A percentile compares a stretch with the other conserved stretches of the same genome.
Evolutionary conservation across 2,797 vertebrate species (phyloP).

Genomic region (Ambastaia sidthimunki): DNA sequence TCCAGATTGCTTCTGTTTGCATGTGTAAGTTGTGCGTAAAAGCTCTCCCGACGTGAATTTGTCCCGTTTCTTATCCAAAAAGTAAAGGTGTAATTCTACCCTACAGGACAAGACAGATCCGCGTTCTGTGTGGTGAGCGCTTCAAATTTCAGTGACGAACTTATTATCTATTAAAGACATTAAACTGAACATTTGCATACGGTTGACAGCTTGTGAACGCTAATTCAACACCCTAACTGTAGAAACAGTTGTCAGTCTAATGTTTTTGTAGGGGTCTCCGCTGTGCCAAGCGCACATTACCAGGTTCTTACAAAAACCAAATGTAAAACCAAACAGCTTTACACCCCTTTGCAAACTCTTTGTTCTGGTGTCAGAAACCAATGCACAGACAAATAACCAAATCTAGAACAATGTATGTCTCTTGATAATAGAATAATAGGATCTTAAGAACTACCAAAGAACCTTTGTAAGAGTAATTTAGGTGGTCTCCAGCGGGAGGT

Average conservation of each 20-base stretch:
- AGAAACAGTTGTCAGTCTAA: constrained; percentile 1
- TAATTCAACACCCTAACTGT: neutral
- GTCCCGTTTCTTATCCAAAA: constrained; percentile 32
- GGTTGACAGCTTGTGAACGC: constrained; percentile 10
- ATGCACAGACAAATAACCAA: neutral
- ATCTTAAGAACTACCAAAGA: neutral
- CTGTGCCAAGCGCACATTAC: neutral
- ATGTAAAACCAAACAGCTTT: too few species aligned
- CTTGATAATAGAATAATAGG: too few species aligned
- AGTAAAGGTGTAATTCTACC: constrained; percentile 53
- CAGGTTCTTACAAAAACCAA: too few species aligned
- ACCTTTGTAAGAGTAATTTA: neutral
- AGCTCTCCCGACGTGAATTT: constrained; percentile 12
- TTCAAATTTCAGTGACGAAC: constrained; percentile 26
- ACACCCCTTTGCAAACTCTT: too few species aligned
- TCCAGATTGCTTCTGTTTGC: neutral
- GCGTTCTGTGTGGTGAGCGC: constrained; percentile 1
- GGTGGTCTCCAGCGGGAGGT: neutral
- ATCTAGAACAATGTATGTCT: neutral
- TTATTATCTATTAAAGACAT: constrained; percentile 39
- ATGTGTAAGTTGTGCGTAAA: neutral
- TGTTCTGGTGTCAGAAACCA: too few species aligned
- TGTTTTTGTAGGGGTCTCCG: neutral
- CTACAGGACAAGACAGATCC: constrained; percentile 18
- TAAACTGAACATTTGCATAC: constrained; percentile 17